Conservation (phyloP, 2,888 invertebrate species). For the Eupithecia exiguata region DNA sequence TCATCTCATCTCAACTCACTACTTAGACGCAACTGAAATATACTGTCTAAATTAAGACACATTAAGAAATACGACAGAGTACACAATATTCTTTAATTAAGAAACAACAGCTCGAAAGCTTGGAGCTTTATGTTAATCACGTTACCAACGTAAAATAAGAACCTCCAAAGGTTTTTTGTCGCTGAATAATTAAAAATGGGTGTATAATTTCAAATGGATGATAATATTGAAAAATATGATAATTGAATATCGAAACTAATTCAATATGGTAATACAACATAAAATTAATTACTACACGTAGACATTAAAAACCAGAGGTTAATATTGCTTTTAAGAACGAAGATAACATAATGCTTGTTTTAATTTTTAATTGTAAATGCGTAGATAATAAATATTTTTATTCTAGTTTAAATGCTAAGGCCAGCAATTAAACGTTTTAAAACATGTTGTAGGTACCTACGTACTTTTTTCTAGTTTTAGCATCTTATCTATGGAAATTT, state of each 20-base stretch:
- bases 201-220: slow-evolving; percentile 38
- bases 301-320: slow-evolving; percentile 9
- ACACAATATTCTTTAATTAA: slow-evolving; percentile 60
- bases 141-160: slow-evolving; percentile 43
- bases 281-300: slow-evolving; percentile 6
- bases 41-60: slow-evolving; percentile 65
- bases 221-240: slow-evolving; percentile 36
- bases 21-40: slow-evolving; percentile 62
- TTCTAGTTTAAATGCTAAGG: not conserved
- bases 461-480: not conserved
- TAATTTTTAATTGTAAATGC: not conserved
- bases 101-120: slow-evolving; percentile 49
- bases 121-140: slow-evolving; percentile 54
- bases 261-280: slow-evolving; percentile 16
- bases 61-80: slow-evolving; percentile 55
- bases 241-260: slow-evolving; percentile 34
- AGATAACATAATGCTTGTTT: not conserved
- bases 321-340: slow-evolving; percentile 1
- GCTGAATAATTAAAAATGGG: slow-evolving; percentile 45
- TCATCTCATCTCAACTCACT: slow-evolving; percentile 61
- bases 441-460: not conserved
- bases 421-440: not conserved
- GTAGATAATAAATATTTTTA: not conserved
- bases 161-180: slow-evolving; percentile 40
- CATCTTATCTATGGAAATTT: slow-evolving; percentile 17